Evolutionary conservation across 2,888 invertebrate species (phyloP).

Genomic region (Torymus aiolomorphi): DNA sequence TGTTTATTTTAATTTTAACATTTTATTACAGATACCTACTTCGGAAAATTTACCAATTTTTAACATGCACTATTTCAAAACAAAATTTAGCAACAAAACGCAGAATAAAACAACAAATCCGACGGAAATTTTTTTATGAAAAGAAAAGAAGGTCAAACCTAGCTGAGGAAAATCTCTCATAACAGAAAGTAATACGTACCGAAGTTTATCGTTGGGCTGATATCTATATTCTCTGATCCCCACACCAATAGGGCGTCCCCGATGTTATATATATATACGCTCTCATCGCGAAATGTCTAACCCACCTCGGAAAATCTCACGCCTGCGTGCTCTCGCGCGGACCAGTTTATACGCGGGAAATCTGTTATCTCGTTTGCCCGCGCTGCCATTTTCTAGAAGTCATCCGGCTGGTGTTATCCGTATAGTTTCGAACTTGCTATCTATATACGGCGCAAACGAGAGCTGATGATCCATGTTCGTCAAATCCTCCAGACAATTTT

Average conservation of each 20-base stretch:
- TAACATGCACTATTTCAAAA: too few species aligned
- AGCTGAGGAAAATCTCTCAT: conserved; percentile 13
- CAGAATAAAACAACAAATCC: not conserved
- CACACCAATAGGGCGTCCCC: conserved; percentile 1
- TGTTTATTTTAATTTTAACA: too few species aligned
- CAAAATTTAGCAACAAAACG: not conserved
- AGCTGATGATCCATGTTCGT: conserved; percentile 39
- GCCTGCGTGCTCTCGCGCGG: not conserved
- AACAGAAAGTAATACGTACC: conserved; percentile 41
- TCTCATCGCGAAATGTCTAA: conserved; percentile 24
- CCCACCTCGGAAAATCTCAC: conserved; percentile 49
- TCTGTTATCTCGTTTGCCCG: conserved; percentile 54
- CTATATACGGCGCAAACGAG: conserved; percentile 32
- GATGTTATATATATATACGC: conserved; percentile 20
- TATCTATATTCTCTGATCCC: conserved; percentile 41
- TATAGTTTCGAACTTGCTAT: conserved; percentile 49
- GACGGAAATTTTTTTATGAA: conserved; percentile 5
- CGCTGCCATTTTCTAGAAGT: conserved; percentile 54
- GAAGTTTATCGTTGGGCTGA: conserved; percentile 26
- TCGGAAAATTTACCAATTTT: too few species aligned
- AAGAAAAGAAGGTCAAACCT: conserved; percentile 7
- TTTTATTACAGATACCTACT: too few species aligned
- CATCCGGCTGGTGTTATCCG: conserved; percentile 51
- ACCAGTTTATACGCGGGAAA: conserved; percentile 47
- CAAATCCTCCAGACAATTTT: conserved; percentile 34